Conservation (phyloP, 1,140 invertebrate species). For the Drosophila fuyamai region DNA sequence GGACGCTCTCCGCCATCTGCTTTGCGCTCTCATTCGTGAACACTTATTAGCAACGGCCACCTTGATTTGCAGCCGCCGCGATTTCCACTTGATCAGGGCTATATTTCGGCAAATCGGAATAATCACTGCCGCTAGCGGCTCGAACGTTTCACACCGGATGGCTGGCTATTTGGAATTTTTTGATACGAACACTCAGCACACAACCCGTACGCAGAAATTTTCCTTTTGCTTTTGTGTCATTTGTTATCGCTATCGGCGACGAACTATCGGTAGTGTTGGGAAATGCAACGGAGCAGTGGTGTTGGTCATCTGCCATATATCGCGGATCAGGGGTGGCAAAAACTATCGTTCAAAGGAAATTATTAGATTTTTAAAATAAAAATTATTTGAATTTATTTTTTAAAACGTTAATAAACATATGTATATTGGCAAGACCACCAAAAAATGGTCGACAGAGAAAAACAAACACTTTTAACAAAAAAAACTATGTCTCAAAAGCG, state of each 20-base stretch:
- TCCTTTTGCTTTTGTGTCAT: slow-evolving; percentile 26
- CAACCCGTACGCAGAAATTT: slow-evolving; percentile 13
- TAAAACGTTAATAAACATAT: too few species aligned
- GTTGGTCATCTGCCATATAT: neutral
- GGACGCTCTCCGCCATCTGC: slow-evolving; percentile 77
- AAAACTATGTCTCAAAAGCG: too few species aligned
- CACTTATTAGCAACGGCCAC: slow-evolving; percentile 69
- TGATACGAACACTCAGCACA: slow-evolving; percentile 2
- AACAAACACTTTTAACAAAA: too few species aligned
- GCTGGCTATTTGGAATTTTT: neutral
- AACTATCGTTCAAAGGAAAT: neutral
- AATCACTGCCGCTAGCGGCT: neutral
- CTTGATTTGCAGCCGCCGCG: slow-evolving; percentile 12
- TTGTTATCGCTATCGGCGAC: slow-evolving; percentile 1
- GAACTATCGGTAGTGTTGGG: neutral
- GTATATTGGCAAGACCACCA: too few species aligned
- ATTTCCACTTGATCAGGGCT: slow-evolving; percentile 6
- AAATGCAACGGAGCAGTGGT: neutral
- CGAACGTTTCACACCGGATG: slow-evolving; percentile 3
- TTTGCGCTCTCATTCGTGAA: slow-evolving; percentile 78
- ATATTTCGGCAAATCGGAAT: neutral
- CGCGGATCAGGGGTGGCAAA: neutral
- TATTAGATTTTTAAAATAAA: neutral
- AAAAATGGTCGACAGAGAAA: too few species aligned
- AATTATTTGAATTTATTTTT: too few species aligned